These are phyloP conservation scores for Triplophysa bombifrons DNA, from an alignment of 2,797 vertebrate genomes.

Conservation along the genomic window DNA sequence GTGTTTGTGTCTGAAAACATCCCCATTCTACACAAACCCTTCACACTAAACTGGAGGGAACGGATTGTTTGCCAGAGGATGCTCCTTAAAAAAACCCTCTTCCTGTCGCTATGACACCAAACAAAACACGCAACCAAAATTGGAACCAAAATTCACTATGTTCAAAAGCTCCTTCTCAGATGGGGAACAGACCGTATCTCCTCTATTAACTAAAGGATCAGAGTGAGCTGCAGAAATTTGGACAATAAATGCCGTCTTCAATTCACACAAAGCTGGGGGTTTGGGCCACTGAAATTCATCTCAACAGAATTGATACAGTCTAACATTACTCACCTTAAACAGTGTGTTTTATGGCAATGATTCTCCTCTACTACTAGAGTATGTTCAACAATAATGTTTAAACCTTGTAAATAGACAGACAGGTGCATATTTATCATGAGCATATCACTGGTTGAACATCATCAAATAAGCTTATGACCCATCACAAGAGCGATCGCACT, in stretches of 20 bases:
- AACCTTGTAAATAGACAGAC: not conserved
- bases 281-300: conserved; percentile 20
- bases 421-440: not conserved
- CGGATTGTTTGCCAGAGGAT: conserved; percentile 59
- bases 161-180: conserved; percentile 55
- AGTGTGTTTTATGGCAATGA: not conserved
- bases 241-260: conserved; percentile 37
- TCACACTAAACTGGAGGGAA: conserved; percentile 15
- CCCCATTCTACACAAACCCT: conserved; percentile 20
- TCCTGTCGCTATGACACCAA: conserved; percentile 75
- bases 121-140: conserved; percentile 18
- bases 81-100: conserved; percentile 66
- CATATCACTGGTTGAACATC: not conserved
- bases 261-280: conserved; percentile 29
- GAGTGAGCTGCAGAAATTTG: conserved; percentile 22
- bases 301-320: conserved; percentile 13
- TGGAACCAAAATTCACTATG: conserved; percentile 44
- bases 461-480: not conserved
- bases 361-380: not conserved
- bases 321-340: conserved; percentile 12
- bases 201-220: conserved; percentile 48
- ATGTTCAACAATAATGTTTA: not conserved
- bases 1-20: conserved; percentile 8
- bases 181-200: conserved; percentile 36
- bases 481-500: conserved; percentile 4